phyloP scores from a whole-genome alignment of 2,113 vertebrate genomes.

The Podiceps cristatus region DNA sequence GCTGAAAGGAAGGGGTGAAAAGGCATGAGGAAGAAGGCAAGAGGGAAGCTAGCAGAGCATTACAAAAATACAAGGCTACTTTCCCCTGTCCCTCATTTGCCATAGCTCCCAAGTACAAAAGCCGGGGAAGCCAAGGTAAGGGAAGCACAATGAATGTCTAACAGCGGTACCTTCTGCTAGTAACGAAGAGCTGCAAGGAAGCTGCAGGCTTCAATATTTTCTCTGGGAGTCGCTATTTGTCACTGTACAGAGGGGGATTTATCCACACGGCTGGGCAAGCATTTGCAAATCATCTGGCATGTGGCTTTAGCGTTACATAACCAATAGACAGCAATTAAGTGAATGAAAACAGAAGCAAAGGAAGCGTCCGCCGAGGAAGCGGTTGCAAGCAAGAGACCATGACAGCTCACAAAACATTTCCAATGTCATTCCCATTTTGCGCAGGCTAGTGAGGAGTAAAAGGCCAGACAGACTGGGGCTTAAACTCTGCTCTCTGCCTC shows the following conservation, averaged over 20 bases:
- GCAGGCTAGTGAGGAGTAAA: neutral
- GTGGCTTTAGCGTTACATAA: slow-evolving; percentile 11
- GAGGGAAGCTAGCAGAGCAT: neutral
- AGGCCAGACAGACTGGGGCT: neutral
- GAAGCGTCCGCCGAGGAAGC: neutral
- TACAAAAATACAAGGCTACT: neutral
- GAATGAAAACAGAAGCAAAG: slow-evolving; percentile 36
- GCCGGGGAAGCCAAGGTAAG: neutral
- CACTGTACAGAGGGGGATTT: neutral
- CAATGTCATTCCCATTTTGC: neutral
- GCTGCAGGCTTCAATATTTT: neutral
- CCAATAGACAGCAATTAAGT: slow-evolving; percentile 8
- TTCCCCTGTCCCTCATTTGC: neutral
- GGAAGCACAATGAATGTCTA: neutral
- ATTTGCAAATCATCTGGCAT: slow-evolving; percentile 25
- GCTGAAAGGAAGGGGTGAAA: neutral
- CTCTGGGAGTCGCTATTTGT: slow-evolving; percentile 8
- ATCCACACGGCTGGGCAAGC: slow-evolving; percentile 15
- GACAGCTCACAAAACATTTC: neutral
- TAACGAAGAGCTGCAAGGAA: neutral
- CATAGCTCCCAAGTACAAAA: neutral
- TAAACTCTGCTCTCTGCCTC: neutral
- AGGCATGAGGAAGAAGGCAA: neutral
- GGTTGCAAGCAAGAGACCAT: slow-evolving; percentile 6
- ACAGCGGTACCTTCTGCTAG: neutral